A percentile compares a stretch with the other conserved stretches of the same genome.
Evolutionary conservation across 2,797 vertebrate species (phyloP).

Genomic region (Xenentodon cancila): DNA sequence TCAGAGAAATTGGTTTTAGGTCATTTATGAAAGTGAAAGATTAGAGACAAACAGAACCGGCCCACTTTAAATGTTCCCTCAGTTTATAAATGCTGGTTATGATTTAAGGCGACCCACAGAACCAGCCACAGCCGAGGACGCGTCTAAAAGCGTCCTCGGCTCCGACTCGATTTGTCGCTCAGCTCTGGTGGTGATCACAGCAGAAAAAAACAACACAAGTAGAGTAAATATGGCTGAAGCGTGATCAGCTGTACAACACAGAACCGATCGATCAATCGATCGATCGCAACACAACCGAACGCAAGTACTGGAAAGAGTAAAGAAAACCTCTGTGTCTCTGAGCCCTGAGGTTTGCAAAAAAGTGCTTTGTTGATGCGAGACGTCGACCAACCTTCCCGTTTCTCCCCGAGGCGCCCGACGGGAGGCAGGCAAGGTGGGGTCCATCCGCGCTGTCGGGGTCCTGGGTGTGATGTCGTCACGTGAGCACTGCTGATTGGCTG

Average conservation of each 20-base stretch:
- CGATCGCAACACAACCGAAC: slow-evolving; percentile 51
- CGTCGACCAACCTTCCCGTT: slow-evolving; percentile 42
- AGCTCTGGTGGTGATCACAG: slow-evolving; percentile 42
- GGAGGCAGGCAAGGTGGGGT: slow-evolving; percentile 17
- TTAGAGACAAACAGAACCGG: no score
- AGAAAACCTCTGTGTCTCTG: slow-evolving; percentile 61
- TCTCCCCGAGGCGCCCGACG: not conserved
- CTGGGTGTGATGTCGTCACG: not conserved
- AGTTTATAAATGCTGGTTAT: no score
- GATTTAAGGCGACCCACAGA: no score
- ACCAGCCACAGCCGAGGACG: no score
- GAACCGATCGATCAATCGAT: slow-evolving; percentile 37
- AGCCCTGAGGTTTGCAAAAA: slow-evolving; percentile 72
- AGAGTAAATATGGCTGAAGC: slow-evolving; percentile 60
- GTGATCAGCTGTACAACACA: slow-evolving; percentile 66
- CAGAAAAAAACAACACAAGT: slow-evolving; percentile 52
- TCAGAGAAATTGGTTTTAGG: no score
- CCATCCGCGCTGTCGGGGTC: slow-evolving; percentile 23
- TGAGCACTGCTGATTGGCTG: not conserved
- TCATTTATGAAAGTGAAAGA: no score
- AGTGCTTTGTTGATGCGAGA: slow-evolving; percentile 34
- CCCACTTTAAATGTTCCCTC: no score
- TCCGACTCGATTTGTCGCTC: slow-evolving; percentile 1
- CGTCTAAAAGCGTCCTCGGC: no score
- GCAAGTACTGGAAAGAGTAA: slow-evolving; percentile 53